Conservation (phyloP, 1,140 invertebrate species). For the Drosophila punjabiensis region DNA sequence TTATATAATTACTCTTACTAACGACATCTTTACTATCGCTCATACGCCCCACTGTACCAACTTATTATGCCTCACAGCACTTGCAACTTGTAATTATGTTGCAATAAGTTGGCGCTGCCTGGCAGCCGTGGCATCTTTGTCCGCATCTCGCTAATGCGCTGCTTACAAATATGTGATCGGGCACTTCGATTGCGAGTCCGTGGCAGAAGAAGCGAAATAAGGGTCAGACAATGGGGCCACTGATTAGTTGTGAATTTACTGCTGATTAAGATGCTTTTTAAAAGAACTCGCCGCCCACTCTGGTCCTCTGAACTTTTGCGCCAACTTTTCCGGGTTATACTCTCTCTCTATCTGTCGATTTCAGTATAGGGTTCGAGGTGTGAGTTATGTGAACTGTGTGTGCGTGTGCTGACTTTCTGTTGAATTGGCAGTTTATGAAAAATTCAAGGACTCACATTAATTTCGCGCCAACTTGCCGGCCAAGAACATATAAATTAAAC, state of each 20-base stretch:
- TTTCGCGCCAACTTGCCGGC: conserved; percentile 52
- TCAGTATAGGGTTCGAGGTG: conserved; percentile 10
- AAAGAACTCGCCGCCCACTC: conserved; percentile 53
- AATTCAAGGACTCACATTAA: conserved; percentile 79
- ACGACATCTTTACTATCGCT: not conserved
- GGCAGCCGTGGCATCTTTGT: conserved; percentile 23
- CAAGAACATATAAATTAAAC: conserved; percentile 54
- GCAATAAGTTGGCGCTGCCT: conserved; percentile 60
- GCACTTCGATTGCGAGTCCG: conserved; percentile 40
- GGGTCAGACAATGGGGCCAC: conserved; percentile 68
- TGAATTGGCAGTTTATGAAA: conserved; percentile 79
- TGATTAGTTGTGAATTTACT: conserved; percentile 83
- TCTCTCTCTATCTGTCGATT: conserved; percentile 22
- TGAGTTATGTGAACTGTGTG: conserved; percentile 4
- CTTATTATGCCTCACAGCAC: conserved; percentile 61
- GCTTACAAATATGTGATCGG: conserved; percentile 60
- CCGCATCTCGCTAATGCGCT: conserved; percentile 46
- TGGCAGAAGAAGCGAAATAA: not conserved
- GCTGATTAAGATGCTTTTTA: conserved; percentile 81
- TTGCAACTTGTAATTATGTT: conserved; percentile 72
- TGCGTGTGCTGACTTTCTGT: conserved; percentile 60
- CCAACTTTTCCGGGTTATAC: conserved; percentile 51
- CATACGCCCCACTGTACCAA: conserved; percentile 45
- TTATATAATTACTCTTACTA: not conserved
- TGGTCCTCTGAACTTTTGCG: conserved; percentile 54